Evolutionary conservation across 1,140 invertebrate genomes (phyloP).

Genomic region (Drosophila prosaltans): DNA sequence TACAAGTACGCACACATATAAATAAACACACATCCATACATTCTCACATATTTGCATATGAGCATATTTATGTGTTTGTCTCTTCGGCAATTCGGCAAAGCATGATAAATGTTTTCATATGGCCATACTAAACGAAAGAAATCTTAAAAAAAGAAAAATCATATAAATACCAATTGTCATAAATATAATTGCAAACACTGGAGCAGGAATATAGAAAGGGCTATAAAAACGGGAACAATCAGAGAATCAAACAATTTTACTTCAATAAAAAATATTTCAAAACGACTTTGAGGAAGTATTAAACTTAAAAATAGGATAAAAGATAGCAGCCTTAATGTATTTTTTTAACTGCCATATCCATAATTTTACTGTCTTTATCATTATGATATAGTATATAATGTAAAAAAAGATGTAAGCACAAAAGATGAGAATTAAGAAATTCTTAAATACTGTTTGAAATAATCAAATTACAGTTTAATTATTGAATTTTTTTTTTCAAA

Average conservation of each 20-base stretch:
- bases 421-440: no score
- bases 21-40: slow-evolving; percentile 43
- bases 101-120: slow-evolving; percentile 47
- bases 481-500: no score
- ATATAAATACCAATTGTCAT: slow-evolving; percentile 67
- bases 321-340: background rate
- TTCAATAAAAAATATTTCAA: slow-evolving; percentile 33
- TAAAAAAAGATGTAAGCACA: no score
- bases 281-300: background rate
- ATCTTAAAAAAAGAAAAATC: slow-evolving; percentile 64
- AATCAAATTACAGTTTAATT: no score
- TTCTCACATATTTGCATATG: slow-evolving; percentile 47
- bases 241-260: background rate
- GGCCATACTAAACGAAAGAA: slow-evolving; percentile 64
- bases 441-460: no score
- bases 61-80: slow-evolving; percentile 20
- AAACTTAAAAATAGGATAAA: background rate
- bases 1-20: slow-evolving; percentile 37
- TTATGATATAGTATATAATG: no score
- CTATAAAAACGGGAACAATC: slow-evolving; percentile 47
- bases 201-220: slow-evolving; percentile 15
- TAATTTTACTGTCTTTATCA: background rate
- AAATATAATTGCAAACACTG: slow-evolving; percentile 67
- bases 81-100: slow-evolving; percentile 45
- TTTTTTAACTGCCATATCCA: background rate